Evolutionary conservation across 2,888 invertebrate genomes (phyloP).

Genomic region (Diaphora mendica): DNA sequence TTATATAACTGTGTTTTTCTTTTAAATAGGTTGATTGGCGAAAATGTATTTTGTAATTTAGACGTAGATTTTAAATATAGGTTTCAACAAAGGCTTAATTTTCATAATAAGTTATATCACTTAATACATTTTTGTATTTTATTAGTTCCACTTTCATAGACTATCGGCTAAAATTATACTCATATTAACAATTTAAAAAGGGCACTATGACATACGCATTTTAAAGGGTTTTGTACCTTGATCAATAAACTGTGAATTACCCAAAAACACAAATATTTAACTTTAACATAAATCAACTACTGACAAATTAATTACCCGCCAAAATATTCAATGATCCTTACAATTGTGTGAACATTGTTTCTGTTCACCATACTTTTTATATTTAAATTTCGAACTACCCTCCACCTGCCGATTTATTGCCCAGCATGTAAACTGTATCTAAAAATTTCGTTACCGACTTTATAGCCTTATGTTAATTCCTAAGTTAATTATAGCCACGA

Average conservation of each 20-base stretch:
- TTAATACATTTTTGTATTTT: background rate
- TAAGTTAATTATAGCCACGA: slow-evolving; percentile 85
- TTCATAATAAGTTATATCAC: background rate
- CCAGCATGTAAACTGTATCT: slow-evolving; percentile 78
- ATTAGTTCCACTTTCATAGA: background rate
- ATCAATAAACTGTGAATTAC: background rate
- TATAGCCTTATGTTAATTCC: slow-evolving; percentile 85
- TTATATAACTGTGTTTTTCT: background rate
- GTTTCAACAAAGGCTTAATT: background rate
- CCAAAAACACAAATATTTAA: background rate
- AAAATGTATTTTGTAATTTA: background rate
- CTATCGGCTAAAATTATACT: background rate
- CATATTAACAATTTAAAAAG: background rate
- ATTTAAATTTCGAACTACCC: slow-evolving; percentile 34
- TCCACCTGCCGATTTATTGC: slow-evolving; percentile 81
- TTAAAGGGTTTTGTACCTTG: background rate
- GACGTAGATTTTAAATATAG: background rate
- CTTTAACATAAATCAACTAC: slow-evolving; percentile 23
- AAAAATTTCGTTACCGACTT: slow-evolving; percentile 84
- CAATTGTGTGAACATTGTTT: slow-evolving; percentile 11
- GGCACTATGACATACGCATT: background rate
- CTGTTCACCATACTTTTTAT: slow-evolving; percentile 12
- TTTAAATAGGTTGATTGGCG: slow-evolving; percentile 1
- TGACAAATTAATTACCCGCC: slow-evolving; percentile 34
- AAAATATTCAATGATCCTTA: slow-evolving; percentile 42